Evolutionary conservation across 2,113 vertebrate genomes (phyloP), one percentile per base, ranked within the genome.

Genomic region (Serranochromis macrocephalus): DNA sequence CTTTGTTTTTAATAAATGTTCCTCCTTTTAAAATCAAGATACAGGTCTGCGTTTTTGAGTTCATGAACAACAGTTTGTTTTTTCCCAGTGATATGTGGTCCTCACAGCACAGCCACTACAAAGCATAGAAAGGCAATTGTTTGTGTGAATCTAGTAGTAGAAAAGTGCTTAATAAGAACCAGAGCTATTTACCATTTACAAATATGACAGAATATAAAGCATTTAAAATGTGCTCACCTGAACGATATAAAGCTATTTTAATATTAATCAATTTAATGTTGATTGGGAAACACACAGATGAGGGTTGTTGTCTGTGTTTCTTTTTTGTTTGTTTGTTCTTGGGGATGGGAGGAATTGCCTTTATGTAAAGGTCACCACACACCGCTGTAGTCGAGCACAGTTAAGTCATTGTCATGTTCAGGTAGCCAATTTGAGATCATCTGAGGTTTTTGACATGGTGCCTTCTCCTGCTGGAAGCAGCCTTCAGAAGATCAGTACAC

Each of bases 181-280:
- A 63, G 29, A 63, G 17, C 58, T 9, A 33, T 33, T 11, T 19
- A 33, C 5, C 57, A 19, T 19, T 61, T 63, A 63, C 58, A 63
- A 4, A 63, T 63, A 33, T 63, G 29, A 10, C 58, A 63, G 58
- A 63, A 63, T 63, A n/a, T 63, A 63, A 63, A 63, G 17, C 31
- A 1, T 63, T 36, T 68, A 40, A 40, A 71, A 40, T 9, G 12
- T 0, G n/a, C 12, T 71, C 36, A 71, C n/a, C 66, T 63, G 17
- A 63, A 36, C 0, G 6, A 63, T 63, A 19, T 63, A 0, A 36
- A 36, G 29, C 58, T 4, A 19, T 63, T 63, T 63, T 36, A 36
- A 36, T 36, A 36, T 63, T 63, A 63, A 63, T 36, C 58, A 2
- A 33, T 61, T 61, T 63, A 33, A 19, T 7, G 58, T 63, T 63